phyloP scores from a whole-genome alignment of 2,113 vertebrate species.

The Pogonocichla stellata region DNA sequence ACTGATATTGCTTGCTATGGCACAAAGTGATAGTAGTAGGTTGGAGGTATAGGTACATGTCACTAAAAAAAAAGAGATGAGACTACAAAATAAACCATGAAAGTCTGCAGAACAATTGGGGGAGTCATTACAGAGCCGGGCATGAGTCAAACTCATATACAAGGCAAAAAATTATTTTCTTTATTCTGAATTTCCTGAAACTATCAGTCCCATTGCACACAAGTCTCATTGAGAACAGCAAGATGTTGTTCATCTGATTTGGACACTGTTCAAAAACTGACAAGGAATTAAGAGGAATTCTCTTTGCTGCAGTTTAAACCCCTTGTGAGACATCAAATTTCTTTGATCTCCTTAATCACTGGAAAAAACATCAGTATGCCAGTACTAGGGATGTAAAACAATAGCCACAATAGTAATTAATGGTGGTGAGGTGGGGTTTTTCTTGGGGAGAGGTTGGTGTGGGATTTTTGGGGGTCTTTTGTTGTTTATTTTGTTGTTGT shows the following conservation, averaged over 20 bases:
- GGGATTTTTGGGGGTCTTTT: fast-evolving
- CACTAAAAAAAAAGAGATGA: background rate
- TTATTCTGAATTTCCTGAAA: constrained; percentile 5
- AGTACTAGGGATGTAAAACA: constrained; percentile 5
- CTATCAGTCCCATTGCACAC: background rate
- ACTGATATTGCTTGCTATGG: fast-evolving
- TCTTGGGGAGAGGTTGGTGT: fast-evolving
- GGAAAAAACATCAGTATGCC: background rate
- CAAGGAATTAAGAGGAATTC: constrained; percentile 2
- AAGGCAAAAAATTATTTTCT: background rate
- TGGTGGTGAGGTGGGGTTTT: background rate
- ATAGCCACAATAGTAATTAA: background rate
- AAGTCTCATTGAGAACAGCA: background rate
- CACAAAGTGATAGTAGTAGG: background rate
- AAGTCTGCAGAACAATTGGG: background rate
- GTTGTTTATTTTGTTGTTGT: fast-evolving
- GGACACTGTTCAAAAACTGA: constrained; percentile 21
- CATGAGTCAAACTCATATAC: background rate
- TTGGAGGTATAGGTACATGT: background rate
- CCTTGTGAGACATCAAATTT: constrained; percentile 44
- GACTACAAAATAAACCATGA: background rate
- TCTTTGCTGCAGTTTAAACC: constrained; percentile 25
- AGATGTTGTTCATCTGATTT: constrained; percentile 43
- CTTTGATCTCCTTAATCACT: constrained; percentile 47
- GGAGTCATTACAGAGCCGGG: background rate